phyloP scores from a whole-genome alignment of 2,797 vertebrate genomes.

The Notolepis coatsorum region DNA sequence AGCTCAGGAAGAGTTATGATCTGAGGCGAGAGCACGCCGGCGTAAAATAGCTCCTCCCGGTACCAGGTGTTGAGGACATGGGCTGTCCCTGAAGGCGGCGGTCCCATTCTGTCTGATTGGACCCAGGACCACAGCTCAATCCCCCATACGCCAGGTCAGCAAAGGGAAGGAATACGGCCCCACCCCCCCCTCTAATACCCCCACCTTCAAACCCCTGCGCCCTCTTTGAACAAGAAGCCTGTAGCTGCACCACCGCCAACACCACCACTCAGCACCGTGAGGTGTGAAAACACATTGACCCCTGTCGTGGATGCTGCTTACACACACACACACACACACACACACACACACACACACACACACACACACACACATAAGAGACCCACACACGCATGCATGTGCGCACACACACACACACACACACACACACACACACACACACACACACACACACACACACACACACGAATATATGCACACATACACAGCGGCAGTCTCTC shows the following conservation, averaged over 20 bases:
- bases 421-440: conserved; percentile 7
- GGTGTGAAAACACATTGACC: conserved; percentile 67
- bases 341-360: conserved; percentile 13
- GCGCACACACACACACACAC: neutral
- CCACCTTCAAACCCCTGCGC: neutral
- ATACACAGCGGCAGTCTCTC: conserved; percentile 46
- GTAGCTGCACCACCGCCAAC: conserved; percentile 53
- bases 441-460: conserved; percentile 6
- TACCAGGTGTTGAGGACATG: conserved; percentile 73
- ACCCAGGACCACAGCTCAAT: conserved; percentile 57
- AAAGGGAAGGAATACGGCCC: conserved; percentile 45
- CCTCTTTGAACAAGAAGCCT: conserved; percentile 70
- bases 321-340: conserved; percentile 28
- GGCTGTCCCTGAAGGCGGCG: conserved; percentile 62
- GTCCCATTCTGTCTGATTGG: conserved; percentile 73
- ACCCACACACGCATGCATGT: neutral
- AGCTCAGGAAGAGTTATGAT: conserved; percentile 50
- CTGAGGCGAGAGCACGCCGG: conserved; percentile 47
- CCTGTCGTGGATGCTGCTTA: conserved; percentile 64
- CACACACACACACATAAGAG: neutral
- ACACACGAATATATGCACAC: conserved; percentile 32
- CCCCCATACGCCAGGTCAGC: conserved; percentile 57
- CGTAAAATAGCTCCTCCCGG: conserved; percentile 66
- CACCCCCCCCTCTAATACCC: conserved; percentile 50
- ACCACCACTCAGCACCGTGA: conserved; percentile 50